Evolutionary conservation across 2,113 vertebrate genomes (phyloP).

Genomic region (Ceyx melanurus): DNA sequence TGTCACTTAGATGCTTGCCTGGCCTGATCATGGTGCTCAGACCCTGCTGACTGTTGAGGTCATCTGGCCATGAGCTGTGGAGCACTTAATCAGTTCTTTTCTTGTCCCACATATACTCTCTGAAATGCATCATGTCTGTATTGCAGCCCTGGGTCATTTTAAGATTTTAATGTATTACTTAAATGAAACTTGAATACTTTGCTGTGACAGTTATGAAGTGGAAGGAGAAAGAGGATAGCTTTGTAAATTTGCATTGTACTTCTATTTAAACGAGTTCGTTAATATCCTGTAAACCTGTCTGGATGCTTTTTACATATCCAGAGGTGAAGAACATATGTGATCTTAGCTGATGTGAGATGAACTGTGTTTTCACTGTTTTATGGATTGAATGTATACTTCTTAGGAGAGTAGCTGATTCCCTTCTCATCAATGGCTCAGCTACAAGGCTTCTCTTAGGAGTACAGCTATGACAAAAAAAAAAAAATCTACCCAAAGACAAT

Average conservation of each 20-base stretch:
- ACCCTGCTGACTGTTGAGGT: neutral
- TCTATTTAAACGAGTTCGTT: neutral
- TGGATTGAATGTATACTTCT: accelerated
- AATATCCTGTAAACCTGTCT: neutral
- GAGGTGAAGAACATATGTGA: neutral
- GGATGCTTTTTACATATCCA: neutral
- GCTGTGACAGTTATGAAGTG: neutral
- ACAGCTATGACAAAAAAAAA: neutral
- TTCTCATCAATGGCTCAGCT: neutral
- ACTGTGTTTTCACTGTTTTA: neutral
- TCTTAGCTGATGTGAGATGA: neutral
- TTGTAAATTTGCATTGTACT: neutral
- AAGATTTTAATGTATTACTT: neutral
- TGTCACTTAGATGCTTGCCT: neutral
- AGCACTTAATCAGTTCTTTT: neutral
- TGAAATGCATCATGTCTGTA: neutral
- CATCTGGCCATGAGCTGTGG: neutral
- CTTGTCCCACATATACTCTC: neutral
- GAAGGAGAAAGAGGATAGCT: neutral
- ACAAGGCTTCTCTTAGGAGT: neutral
- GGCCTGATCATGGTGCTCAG: neutral
- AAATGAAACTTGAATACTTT: neutral
- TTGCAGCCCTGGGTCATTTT: neutral
- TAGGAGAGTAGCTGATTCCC: neutral
- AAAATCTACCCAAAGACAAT: neutral